Percentiles rank a stretch among this genome's conserved stretches.
phyloP scores from a whole-genome alignment of 2,888 invertebrate species.

The Tenthredo mesomela region DNA sequence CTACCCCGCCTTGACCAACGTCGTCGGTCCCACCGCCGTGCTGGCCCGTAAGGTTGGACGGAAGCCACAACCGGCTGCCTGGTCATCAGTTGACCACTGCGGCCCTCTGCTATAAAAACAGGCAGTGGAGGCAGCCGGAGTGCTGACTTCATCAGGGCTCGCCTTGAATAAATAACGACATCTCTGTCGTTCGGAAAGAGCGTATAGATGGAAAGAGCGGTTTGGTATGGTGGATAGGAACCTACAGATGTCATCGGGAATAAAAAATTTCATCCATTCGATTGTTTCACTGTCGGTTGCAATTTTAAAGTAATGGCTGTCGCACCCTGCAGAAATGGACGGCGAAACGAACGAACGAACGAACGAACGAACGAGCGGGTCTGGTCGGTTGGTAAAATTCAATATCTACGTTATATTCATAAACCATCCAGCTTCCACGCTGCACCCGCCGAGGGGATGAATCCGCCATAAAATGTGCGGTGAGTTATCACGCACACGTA shows the following conservation, averaged over 20 bases:
- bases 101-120: slow-evolving; percentile 39
- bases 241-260: slow-evolving; percentile 47
- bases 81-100: slow-evolving; percentile 45
- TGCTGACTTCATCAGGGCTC: slow-evolving; percentile 53
- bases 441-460: background rate
- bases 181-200: slow-evolving; percentile 23
- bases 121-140: slow-evolving; percentile 41
- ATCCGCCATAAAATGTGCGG: slow-evolving; percentile 37
- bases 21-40: background rate
- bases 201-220: background rate
- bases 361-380: background rate
- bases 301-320: slow-evolving; percentile 33
- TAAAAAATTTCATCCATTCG: slow-evolving; percentile 41
- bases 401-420: slow-evolving; percentile 45
- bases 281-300: slow-evolving; percentile 37
- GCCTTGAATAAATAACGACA: slow-evolving; percentile 55
- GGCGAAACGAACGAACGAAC: slow-evolving; percentile 4
- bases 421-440: slow-evolving; percentile 20
- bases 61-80: slow-evolving; percentile 40
- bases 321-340: slow-evolving; percentile 4
- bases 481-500: slow-evolving; percentile 37
- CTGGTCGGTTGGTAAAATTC: slow-evolving; percentile 37
- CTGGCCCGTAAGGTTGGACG: slow-evolving; percentile 12
- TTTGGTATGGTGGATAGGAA: background rate
- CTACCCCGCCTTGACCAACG: background rate